Evolutionary conservation across 2,888 invertebrate genomes (phyloP).

Genomic region (Eledona agricola): DNA sequence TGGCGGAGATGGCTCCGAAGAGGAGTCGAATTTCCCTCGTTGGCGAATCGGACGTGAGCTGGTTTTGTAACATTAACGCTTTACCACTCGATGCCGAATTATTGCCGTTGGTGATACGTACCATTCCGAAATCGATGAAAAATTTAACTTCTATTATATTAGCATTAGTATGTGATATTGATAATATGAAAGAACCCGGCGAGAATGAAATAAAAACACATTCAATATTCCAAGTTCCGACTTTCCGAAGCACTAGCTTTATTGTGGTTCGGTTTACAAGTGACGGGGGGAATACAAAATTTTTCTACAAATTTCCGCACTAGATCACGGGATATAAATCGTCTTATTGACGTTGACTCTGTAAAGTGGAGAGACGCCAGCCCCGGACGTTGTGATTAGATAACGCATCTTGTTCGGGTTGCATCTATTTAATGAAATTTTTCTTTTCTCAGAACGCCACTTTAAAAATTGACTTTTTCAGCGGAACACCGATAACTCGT

Average conservation of each 20-base stretch:
- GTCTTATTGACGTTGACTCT: constrained; percentile 27
- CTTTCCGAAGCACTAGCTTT: constrained; percentile 13
- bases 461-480: constrained; percentile 17
- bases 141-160: no score
- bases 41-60: constrained; percentile 30
- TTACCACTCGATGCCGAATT: constrained; percentile 27
- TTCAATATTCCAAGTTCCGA: constrained; percentile 8
- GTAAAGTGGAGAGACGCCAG: no score
- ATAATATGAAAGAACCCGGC: no score
- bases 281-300: constrained; percentile 23
- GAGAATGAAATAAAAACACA: constrained; percentile 9
- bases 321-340: constrained; percentile 32
- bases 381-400: no score
- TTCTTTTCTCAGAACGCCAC: constrained; percentile 3
- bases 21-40: constrained; percentile 32
- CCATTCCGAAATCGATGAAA: no score
- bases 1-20: constrained; percentile 21
- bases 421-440: constrained; percentile 21
- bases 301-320: constrained; percentile 19
- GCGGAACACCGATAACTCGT: constrained; percentile 1
- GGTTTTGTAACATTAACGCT: constrained; percentile 31
- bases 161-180: no score
- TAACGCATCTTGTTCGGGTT: no score
- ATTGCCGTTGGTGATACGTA: constrained; percentile 16
- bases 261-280: constrained; percentile 12